Evolutionary conservation across 2,797 vertebrate species (phyloP), one percentile per base, ranked within the genome.

Genomic region (Rhinophrynus dorsalis): DNA sequence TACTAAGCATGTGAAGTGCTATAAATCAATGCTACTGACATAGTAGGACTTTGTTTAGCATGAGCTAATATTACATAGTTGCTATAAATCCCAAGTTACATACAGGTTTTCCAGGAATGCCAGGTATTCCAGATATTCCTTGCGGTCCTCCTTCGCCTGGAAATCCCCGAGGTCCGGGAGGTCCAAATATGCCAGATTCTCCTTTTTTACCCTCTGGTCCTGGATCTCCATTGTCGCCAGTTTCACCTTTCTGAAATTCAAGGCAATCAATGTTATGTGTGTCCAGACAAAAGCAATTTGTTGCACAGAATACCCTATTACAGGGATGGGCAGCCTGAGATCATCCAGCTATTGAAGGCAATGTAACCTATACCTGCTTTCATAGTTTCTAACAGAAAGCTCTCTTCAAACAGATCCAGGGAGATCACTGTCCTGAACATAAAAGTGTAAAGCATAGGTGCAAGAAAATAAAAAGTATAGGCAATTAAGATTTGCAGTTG

Each of bases 81-180:
- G 11, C 17, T 58, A 65, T 59, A 37, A 57, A 61, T 47, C 12
- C n/a, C 9, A 17, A 55, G 55, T 21, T 33, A 82, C 89, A 84
- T 76, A 92, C 92, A 23, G 90, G 92, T 81, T 92, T 92, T 29
- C 92, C 92, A 12, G 90, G 90, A 78, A 84, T 83, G 33, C 92
- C 92, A n/a, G 90, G 89, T 59, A 84, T 79, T 2, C 92, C 92
- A 0, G 90, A 86, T 58, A 85, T 84, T 37, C 92, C 92, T 0
- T 87, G 86, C 57, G 78, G 74, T 21, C 92, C 91, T 3, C 90
- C 85, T 45, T 86, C 83, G 17, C 91, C 92, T 1, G 86, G 76
- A 74, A 81, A 81, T 35, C 92, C 92, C 40, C 90, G 80, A 11
- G 84, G 82, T 13, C 92, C 92, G 12, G 65, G 68, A 13, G 67